A percentile compares a stretch with the other conserved stretches of the same genome.
Conservation (phyloP, 2,797 vertebrate genomes). For the Pteropus rufus region DNA sequence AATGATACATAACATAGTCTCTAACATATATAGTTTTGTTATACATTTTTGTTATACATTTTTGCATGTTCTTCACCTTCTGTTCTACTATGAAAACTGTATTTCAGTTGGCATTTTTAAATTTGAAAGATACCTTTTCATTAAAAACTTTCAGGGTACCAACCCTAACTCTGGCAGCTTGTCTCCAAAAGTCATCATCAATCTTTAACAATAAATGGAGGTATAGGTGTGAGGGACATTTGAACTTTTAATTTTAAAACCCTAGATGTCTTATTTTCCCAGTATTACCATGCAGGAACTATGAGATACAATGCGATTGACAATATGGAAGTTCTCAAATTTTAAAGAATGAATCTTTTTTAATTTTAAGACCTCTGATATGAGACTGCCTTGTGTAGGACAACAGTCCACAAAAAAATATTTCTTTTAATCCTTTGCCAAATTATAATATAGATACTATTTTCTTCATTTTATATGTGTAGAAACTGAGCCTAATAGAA, state of each 20-base stretch:
- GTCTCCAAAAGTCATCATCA: background rate
- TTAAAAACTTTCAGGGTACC: background rate
- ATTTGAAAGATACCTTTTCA: background rate
- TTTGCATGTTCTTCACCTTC: background rate
- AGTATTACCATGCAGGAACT: background rate
- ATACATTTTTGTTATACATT: no score
- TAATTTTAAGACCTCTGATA: background rate
- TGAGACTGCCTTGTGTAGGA: background rate
- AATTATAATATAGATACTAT: background rate
- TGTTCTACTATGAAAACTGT: background rate
- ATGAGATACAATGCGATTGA: background rate
- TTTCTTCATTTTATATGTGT: background rate
- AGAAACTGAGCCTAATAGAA: background rate
- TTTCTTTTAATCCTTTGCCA: background rate
- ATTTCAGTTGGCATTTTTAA: background rate
- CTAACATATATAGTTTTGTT: background rate
- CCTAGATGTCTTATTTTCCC: background rate
- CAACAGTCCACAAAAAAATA: background rate
- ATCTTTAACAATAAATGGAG: background rate
- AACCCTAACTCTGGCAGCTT: background rate
- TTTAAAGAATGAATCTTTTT: background rate
- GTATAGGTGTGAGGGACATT: background rate
- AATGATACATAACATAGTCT: background rate
- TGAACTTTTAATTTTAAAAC: background rate
- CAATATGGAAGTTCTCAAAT: background rate